A percentile compares a stretch with the other conserved stretches of the same genome.
Conservation (phyloP, 2,797 vertebrate species). For the Potorous gilbertii region DNA sequence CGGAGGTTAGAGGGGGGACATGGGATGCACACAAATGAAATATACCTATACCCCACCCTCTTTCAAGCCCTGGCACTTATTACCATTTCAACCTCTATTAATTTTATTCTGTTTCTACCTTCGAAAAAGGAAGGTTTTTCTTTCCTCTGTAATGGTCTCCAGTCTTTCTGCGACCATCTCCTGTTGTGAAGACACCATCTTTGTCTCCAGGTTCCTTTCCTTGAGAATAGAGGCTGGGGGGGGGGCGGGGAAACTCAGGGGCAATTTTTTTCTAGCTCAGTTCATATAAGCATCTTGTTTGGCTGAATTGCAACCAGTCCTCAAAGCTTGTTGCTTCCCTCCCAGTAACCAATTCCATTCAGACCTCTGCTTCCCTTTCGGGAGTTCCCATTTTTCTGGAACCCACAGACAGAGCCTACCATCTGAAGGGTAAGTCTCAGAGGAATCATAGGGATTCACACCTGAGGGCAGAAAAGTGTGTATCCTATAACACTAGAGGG, state of each 20-base stretch:
- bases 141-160: constrained; percentile 48
- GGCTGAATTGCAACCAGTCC: neutral
- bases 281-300: neutral
- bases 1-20: constrained; percentile 31
- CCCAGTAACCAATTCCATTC: neutral
- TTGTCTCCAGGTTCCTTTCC: neutral
- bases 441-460: neutral
- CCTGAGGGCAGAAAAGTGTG: neutral
- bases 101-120: constrained; percentile 31
- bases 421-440: neutral
- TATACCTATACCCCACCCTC: neutral
- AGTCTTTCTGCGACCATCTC: neutral
- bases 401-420: neutral
- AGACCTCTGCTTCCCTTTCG: constrained; percentile 12
- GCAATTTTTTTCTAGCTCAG: neutral
- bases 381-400: neutral
- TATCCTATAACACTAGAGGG: neutral
- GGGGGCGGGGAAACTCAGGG: neutral
- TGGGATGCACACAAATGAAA: neutral
- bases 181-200: neutral
- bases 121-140: constrained; percentile 3
- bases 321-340: neutral
- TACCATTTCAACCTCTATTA: constrained; percentile 18
- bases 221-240: neutral
- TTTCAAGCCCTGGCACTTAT: neutral